Percentiles rank a stretch among this genome's conserved stretches.
Conservation (phyloP, 2,113 vertebrate species). For the Motacilla alba region DNA sequence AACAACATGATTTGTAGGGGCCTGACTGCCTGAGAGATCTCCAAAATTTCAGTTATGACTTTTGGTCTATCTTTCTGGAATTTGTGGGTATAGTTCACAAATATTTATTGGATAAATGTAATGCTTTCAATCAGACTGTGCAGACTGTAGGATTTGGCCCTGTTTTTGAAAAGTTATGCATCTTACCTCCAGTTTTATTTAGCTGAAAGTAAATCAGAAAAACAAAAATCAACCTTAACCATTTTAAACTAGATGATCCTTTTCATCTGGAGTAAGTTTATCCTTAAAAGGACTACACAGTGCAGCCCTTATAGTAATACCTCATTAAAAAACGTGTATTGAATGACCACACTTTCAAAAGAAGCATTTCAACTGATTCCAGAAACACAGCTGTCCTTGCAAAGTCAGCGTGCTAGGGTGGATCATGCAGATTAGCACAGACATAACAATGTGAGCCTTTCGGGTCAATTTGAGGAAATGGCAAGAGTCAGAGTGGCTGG, state of each 20-base stretch:
- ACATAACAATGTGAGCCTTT: slow-evolving; percentile 23
- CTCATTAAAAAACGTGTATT: slow-evolving; percentile 38
- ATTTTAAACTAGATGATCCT: slow-evolving; percentile 43
- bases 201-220: slow-evolving; percentile 21
- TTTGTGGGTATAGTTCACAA: neutral
- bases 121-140: neutral
- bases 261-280: slow-evolving; percentile 64
- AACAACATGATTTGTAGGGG: neutral
- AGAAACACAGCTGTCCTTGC: slow-evolving; percentile 16
- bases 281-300: neutral
- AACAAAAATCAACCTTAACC: neutral
- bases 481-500: slow-evolving; percentile 8
- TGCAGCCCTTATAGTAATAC: neutral
- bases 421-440: slow-evolving; percentile 38
- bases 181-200: slow-evolving; percentile 28
- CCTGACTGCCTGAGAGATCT: neutral
- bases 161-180: neutral
- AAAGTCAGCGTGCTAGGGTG: neutral
- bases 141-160: neutral
- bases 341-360: slow-evolving; percentile 54
- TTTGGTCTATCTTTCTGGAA: neutral
- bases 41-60: neutral
- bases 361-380: slow-evolving; percentile 48
- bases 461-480: slow-evolving; percentile 41
- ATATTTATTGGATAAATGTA: neutral